These are phyloP conservation scores for Lampris megalopsis DNA, from an alignment of 2,113 vertebrate genomes.

Conservation along the genomic window DNA sequence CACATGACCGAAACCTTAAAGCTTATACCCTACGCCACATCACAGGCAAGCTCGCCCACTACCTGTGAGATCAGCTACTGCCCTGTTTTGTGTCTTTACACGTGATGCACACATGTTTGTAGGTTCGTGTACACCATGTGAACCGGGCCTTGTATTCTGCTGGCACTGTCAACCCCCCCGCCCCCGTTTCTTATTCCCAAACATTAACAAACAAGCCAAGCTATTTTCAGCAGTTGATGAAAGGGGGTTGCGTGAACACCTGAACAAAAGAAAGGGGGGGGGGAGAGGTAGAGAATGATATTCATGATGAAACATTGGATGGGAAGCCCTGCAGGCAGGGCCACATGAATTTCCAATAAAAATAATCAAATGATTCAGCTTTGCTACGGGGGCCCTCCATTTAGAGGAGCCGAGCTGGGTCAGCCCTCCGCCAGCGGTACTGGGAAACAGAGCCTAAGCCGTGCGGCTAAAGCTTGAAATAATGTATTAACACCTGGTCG, in stretches of 20 bases:
- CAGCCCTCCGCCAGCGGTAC: not conserved
- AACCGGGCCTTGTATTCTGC: not conserved
- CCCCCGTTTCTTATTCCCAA: slow-evolving; percentile 29
- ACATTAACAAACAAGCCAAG: slow-evolving; percentile 20
- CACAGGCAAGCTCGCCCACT: slow-evolving; percentile 22
- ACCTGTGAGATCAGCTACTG: slow-evolving; percentile 22
- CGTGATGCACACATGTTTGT: slow-evolving; percentile 4
- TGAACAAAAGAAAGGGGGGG: not conserved
- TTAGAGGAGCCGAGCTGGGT: not conserved
- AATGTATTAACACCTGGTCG: slow-evolving; percentile 52
- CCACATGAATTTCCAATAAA: slow-evolving; percentile 40
- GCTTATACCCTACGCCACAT: slow-evolving; percentile 2
- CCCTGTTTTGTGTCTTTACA: slow-evolving; percentile 1
- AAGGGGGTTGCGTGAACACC: slow-evolving; percentile 6
- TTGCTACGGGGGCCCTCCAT: slow-evolving; percentile 1
- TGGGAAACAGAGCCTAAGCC: slow-evolving; percentile 26
- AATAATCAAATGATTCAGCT: slow-evolving; percentile 19
- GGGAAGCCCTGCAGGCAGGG: not conserved
- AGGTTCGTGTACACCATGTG: not conserved
- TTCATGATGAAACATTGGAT: slow-evolving; percentile 7
- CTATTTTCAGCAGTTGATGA: slow-evolving; percentile 21
- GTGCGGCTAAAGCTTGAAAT: slow-evolving; percentile 28
- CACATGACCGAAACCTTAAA: slow-evolving; percentile 18
- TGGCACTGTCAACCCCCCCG: slow-evolving; percentile 11
- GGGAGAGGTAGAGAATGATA: not conserved